Evolutionary conservation across 2,888 invertebrate genomes (phyloP), one percentile per base, ranked within the genome.

Genomic region (Drosophila mayaguana): DNA sequence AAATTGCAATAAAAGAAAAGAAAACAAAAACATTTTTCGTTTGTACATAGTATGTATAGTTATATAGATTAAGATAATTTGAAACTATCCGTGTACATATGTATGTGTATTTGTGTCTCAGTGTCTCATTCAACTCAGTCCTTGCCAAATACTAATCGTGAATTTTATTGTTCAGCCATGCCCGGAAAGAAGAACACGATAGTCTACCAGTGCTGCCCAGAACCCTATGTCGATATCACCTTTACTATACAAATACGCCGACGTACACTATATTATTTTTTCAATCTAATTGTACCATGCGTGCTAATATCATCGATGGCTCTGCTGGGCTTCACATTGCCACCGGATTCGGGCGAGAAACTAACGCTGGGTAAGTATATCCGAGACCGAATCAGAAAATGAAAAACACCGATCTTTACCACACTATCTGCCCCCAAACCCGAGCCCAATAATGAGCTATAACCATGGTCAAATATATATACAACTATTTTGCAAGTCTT

Each of bases 261-360:
- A 92, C 95, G 99, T 91, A 99, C 99, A 56, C 95, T 99, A 91
- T 99, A 99, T 95, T 99, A 99, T 94, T 98, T 98, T 94, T 98
- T 99, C 96, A 99, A 99, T 95, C 96, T 99, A 93, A 99, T 99
- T 93, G 98, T 99, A 92, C 99, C 99, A 87, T 99, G 99, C 93
- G 98, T 99, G 92, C 96, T 99, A 91, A 99, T 99, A 93, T 98
- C 99, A 78, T 98, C 98, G 86, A 98, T 99, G 97, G 98, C 99
- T 86, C 96, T 99, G 86, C 95, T 99, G 91, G 98, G 99, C 84
- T 99, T 99, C 94, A 98, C 98, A 81, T 94, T 99, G 92, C 99
- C 99, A 81, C 99, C 99, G 72, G 99, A 99, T 84, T 93, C 93
- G 82, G 93, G 93, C 83, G 93, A 93, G 82, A 93, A 93, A 90